A percentile compares a stretch with the other conserved stretches of the same genome.
Conservation (phyloP, 2,113 vertebrate species). For the Pomatorhinus ruficollis region DNA sequence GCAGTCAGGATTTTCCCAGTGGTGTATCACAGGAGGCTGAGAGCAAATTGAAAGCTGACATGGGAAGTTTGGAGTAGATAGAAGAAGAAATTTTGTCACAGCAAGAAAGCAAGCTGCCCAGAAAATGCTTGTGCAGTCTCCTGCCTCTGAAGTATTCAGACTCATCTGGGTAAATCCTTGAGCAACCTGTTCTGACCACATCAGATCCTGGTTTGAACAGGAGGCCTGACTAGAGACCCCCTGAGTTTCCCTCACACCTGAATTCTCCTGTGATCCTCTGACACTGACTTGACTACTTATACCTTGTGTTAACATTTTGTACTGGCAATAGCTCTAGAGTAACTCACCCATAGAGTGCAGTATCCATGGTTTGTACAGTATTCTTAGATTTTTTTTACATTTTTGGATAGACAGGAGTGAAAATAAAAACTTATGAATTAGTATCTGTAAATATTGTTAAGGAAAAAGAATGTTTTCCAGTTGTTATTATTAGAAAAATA, state of each 20-base stretch:
- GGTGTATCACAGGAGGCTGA: not conserved
- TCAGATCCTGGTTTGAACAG: not conserved
- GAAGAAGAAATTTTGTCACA: not conserved
- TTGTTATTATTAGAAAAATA: not conserved
- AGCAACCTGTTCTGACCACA: not conserved
- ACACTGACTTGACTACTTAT: not conserved
- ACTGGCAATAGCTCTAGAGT: not conserved
- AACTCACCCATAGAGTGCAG: not conserved
- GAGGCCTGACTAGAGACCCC: not conserved
- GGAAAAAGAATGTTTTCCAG: not conserved
- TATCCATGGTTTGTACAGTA: not conserved
- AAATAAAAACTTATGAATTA: not conserved
- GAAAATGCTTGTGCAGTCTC: not conserved
- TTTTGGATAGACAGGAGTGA: not conserved
- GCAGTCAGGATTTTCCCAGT: not conserved
- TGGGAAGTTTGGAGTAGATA: not conserved
- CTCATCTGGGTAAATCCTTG: not conserved
- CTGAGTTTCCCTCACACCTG: not conserved
- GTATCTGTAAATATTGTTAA: not conserved
- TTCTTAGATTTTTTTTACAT: not conserved
- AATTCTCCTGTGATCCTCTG: not conserved
- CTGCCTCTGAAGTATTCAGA: not conserved
- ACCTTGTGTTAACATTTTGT: not conserved
- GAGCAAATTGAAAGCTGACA: not conserved
- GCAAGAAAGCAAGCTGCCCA: not conserved